A percentile compares a stretch with the other conserved stretches of the same genome.
phyloP scores from a whole-genome alignment of 2,888 invertebrate genomes.

The Standfussiana lucernea region DNA sequence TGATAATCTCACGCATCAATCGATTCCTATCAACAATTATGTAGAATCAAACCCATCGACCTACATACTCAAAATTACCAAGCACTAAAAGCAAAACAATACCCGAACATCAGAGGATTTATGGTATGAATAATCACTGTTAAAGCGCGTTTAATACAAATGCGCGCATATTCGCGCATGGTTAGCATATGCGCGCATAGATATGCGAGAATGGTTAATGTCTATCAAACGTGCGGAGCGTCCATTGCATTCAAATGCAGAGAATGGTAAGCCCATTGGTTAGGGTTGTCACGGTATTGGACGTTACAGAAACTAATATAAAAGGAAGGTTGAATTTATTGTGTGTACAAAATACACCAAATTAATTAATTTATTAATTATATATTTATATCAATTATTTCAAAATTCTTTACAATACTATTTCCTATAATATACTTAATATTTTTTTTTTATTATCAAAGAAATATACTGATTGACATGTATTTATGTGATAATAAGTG shows the following conservation, averaged over 20 bases:
- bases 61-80: conserved; percentile 19
- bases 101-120: conserved; percentile 33
- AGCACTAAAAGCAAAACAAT: conserved; percentile 45
- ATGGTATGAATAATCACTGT: conserved; percentile 55
- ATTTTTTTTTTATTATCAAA: too few relatives aligned
- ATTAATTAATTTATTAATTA: too few relatives aligned
- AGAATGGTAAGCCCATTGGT: conserved; percentile 34
- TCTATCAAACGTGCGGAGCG: conserved; percentile 60
- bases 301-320: background rate
- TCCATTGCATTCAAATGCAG: conserved; percentile 62
- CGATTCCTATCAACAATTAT: background rate
- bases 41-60: background rate
- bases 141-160: conserved; percentile 46
- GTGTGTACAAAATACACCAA: too few relatives aligned
- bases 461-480: too few relatives aligned
- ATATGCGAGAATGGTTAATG: conserved; percentile 60
- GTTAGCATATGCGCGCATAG: conserved; percentile 51
- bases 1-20: conserved; percentile 2
- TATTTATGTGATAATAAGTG: too few relatives aligned
- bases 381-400: too few relatives aligned
- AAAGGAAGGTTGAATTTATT: background rate
- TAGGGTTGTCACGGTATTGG: conserved; percentile 52
- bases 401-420: too few relatives aligned
- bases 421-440: too few relatives aligned
- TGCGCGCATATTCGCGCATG: conserved; percentile 47